Percentiles rank a stretch among this genome's conserved stretches.
Conservation (phyloP, 2,797 vertebrate species). For the Scomberomorus guttatus region DNA sequence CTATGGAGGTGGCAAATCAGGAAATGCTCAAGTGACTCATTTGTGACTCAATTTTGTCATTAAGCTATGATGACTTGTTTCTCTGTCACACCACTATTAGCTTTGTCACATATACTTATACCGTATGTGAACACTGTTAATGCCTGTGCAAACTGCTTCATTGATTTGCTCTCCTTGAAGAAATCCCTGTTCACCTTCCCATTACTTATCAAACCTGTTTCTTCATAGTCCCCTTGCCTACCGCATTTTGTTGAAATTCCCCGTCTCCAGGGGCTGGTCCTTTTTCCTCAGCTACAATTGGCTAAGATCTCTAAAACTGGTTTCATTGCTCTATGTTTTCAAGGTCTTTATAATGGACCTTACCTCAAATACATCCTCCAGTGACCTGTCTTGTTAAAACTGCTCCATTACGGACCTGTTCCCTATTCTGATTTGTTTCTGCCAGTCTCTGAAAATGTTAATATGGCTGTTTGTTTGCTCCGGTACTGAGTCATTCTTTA, state of each 20-base stretch:
- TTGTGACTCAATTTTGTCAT: not conserved
- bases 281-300: slow-evolving; percentile 32
- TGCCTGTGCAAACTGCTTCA: not conserved
- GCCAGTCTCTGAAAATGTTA: not conserved
- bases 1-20: too few relatives aligned
- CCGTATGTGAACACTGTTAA: not conserved
- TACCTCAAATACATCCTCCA: slow-evolving; percentile 12
- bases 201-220: slow-evolving; percentile 14
- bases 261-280: slow-evolving; percentile 23
- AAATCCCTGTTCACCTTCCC: slow-evolving; percentile 3
- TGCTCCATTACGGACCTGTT: not conserved
- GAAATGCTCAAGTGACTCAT: too few relatives aligned
- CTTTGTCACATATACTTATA: not conserved
- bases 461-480: slow-evolving; percentile 11
- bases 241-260: slow-evolving; percentile 33
- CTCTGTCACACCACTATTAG: not conserved
- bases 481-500: not conserved
- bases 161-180: slow-evolving; percentile 25
- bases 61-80: not conserved
- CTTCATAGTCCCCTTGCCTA: slow-evolving; percentile 14
- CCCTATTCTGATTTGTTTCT: not conserved
- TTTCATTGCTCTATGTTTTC: slow-evolving; percentile 20
- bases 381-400: not conserved
- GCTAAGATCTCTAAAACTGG: slow-evolving; percentile 11
- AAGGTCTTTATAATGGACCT: slow-evolving; percentile 27